phyloP scores from a whole-genome alignment of 1,140 invertebrate genomes.

The Linepithema humile region DNA sequence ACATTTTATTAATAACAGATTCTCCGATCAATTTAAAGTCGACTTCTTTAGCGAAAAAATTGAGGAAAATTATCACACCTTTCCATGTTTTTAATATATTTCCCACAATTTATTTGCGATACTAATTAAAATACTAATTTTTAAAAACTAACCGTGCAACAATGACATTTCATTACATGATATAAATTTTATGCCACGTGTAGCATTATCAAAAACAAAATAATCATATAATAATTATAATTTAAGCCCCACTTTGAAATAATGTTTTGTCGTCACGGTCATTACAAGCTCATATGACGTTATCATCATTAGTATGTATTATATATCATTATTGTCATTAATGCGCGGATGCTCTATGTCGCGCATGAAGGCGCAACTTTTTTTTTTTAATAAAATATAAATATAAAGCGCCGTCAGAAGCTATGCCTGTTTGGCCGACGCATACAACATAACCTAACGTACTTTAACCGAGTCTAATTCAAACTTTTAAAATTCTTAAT shows the following conservation, averaged over 20 bases:
- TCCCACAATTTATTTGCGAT: too few relatives aligned
- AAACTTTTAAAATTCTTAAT: too few relatives aligned
- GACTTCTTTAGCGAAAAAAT: background rate
- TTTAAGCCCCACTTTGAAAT: background rate
- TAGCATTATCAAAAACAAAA: background rate
- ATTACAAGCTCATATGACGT: background rate
- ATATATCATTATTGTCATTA: slow-evolving; percentile 47
- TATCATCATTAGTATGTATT: slow-evolving; percentile 31
- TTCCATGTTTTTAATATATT: too few relatives aligned
- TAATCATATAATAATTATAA: background rate
- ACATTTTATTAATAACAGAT: too few relatives aligned
- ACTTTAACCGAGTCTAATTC: too few relatives aligned
- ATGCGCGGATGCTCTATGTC: slow-evolving; percentile 30
- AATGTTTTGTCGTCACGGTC: slow-evolving; percentile 2
- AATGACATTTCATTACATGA: background rate
- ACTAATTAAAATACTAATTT: background rate
- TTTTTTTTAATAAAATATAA: too few relatives aligned
- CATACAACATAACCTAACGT: too few relatives aligned
- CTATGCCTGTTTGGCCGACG: too few relatives aligned
- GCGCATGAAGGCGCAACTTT: slow-evolving; percentile 37
- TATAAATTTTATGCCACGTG: too few relatives aligned
- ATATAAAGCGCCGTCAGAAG: too few relatives aligned
- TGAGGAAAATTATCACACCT: background rate
- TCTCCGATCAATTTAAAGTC: too few relatives aligned
- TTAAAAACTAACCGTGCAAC: background rate